These are phyloP conservation scores for Epistrophe grossulariae DNA, from an alignment of 2,888 invertebrate species.

Conservation along the genomic window DNA sequence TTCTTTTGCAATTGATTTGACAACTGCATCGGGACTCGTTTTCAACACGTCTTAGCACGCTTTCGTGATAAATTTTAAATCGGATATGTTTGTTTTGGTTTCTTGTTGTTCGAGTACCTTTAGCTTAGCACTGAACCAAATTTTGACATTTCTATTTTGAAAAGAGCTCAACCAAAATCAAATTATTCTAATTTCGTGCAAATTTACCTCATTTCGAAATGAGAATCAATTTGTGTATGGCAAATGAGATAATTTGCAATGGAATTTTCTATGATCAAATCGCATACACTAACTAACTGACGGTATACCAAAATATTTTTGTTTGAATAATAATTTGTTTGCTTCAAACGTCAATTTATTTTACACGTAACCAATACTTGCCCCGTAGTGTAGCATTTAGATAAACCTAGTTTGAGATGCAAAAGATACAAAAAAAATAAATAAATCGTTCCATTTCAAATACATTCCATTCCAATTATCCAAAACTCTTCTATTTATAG, in stretches of 20 bases:
- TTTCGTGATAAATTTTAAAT: too few species aligned
- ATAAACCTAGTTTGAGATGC: not conserved
- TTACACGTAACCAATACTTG: not conserved
- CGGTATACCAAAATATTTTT: not conserved
- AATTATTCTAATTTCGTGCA: not conserved
- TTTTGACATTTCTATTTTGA: not conserved
- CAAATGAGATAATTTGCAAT: too few species aligned
- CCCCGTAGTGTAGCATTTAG: not conserved
- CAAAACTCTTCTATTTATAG: conserved; percentile 37
- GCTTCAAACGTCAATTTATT: not conserved
- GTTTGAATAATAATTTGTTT: not conserved
- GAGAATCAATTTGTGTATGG: not conserved
- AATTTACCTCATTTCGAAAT: not conserved
- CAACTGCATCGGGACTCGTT: too few species aligned
- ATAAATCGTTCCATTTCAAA: conserved; percentile 29
- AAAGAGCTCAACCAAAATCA: not conserved
- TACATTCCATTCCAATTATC: conserved; percentile 29
- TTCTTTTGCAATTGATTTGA: too few species aligned
- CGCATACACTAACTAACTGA: not conserved
- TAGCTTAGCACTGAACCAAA: not conserved
- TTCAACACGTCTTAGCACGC: too few species aligned
- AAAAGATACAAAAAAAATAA: not conserved
- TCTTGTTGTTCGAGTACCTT: not conserved
- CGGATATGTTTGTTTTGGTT: not conserved
- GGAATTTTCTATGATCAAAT: not conserved